Conservation (phyloP, 2,113 vertebrate genomes). For the Passer domesticus region DNA sequence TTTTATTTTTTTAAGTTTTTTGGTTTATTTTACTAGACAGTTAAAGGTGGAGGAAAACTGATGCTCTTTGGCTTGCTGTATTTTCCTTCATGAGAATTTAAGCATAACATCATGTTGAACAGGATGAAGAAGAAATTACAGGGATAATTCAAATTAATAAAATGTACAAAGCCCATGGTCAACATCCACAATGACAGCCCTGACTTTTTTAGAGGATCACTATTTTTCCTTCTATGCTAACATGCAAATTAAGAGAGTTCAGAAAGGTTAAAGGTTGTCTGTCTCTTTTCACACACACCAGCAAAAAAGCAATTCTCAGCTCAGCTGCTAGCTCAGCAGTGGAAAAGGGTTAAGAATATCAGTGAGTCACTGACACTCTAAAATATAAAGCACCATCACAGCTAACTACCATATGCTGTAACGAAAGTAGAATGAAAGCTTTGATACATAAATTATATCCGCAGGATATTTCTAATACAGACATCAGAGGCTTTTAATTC, state of each 20-base stretch:
- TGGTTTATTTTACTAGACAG: background rate
- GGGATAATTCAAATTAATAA: background rate
- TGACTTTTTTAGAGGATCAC: background rate
- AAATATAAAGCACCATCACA: background rate
- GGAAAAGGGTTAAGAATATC: background rate
- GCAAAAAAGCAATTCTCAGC: background rate
- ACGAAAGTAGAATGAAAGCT: slow-evolving; percentile 63
- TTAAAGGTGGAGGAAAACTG: background rate
- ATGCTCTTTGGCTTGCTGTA: background rate
- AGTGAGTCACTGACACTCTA: background rate
- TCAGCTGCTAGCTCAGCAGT: background rate
- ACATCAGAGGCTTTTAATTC: slow-evolving; percentile 71
- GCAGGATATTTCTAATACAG: slow-evolving; percentile 66
- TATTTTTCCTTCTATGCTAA: background rate
- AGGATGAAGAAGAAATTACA: background rate
- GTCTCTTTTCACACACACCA: background rate
- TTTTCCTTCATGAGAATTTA: background rate
- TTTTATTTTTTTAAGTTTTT: background rate
- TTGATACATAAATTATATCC: slow-evolving; percentile 69
- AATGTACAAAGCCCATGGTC: background rate
- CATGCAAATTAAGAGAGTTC: background rate
- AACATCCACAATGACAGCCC: background rate
- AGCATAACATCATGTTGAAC: background rate
- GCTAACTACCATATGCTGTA: slow-evolving; percentile 27
- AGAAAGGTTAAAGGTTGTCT: background rate